Evolutionary conservation across 2,888 invertebrate species (phyloP), one percentile per base, ranked within the genome.

Genomic region (Liodrosophila aerea): DNA sequence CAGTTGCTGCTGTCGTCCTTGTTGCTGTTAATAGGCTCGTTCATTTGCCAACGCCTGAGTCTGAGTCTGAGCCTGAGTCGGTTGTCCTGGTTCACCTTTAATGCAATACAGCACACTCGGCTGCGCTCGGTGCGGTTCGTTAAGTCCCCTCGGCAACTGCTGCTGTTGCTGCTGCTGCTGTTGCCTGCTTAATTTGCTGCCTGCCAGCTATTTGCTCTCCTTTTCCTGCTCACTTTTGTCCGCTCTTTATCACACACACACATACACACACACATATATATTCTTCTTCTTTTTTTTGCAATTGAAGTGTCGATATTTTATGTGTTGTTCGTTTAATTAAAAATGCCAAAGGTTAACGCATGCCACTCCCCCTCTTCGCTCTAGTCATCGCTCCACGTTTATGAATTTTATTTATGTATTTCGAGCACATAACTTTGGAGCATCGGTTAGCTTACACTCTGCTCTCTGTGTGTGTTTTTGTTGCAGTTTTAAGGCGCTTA

Each of bases 251-350:
- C 16, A n/a, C 39, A 5, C 39, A 1, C 18, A 8, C 37, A 3
- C 22, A 29, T 30, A 5, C 49, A 7, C 31, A 8, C 9, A 9
- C 39, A 13, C n/a, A 5, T 43, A 27, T 41, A 15, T 51, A 9
- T 33, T 30, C 36, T 33, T 31, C 45, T 8, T 40, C 50, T 46
- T 63, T 69, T 64, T 80, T 53, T 59, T 64, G 76, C 85, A 78
- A 81, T 78, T 85, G 78, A 78, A 82, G 85, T 82, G 85, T 84
- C 80, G 80, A 81, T 81, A 81, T 81, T 84, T 81, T 78, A 81
- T 85, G 80, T 76, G 72, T 67, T 85, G 80, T 74, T 74, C 76
- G 74, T 70, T 85, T 85, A 85, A 81, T 85, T 85, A 85, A 85
- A 81, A 81, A 81, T 81, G 85, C 80, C 80, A 81, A 85, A 81